These are phyloP conservation scores for Pseudomyrmex sp. DNA, from an alignment of 1,140 invertebrate species.

Conservation along the genomic window DNA sequence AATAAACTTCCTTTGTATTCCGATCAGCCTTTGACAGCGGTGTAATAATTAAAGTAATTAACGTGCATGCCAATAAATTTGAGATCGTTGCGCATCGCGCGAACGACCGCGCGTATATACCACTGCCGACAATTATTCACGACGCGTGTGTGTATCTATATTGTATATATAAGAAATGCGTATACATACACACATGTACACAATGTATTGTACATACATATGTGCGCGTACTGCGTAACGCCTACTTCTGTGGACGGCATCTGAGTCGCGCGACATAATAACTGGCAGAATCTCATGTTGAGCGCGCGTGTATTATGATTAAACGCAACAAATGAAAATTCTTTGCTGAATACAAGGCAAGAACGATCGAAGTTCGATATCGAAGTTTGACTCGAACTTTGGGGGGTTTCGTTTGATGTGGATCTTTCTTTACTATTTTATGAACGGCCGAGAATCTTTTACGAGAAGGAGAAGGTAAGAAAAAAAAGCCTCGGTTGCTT, in stretches of 20 bases:
- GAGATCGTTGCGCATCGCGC: conserved; percentile 63
- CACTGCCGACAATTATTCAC: conserved; percentile 56
- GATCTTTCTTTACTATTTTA: background rate
- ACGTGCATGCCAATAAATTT: conserved; percentile 76
- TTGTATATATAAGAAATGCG: conserved; percentile 23
- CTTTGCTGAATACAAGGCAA: no score
- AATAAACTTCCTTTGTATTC: conserved; percentile 77
- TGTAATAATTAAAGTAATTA: conserved; percentile 83
- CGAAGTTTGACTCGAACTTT: no score
- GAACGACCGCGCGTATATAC: background rate
- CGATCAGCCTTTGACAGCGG: conserved; percentile 78
- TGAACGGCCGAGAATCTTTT: background rate
- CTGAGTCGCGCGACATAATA: conserved; percentile 8
- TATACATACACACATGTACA: background rate
- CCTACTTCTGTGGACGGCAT: background rate
- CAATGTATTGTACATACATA: background rate
- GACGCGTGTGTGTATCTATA: background rate
- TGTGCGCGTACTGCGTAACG: background rate
- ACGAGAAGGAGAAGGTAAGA: background rate
- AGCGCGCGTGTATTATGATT: background rate
- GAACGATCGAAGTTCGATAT: no score
- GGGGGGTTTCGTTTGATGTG: no score
- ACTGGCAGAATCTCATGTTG: background rate
- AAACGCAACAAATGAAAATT: background rate
- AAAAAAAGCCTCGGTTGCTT: background rate